Evolutionary conservation across 2,797 vertebrate species (phyloP).

Genomic region (Naso thynnoides): DNA sequence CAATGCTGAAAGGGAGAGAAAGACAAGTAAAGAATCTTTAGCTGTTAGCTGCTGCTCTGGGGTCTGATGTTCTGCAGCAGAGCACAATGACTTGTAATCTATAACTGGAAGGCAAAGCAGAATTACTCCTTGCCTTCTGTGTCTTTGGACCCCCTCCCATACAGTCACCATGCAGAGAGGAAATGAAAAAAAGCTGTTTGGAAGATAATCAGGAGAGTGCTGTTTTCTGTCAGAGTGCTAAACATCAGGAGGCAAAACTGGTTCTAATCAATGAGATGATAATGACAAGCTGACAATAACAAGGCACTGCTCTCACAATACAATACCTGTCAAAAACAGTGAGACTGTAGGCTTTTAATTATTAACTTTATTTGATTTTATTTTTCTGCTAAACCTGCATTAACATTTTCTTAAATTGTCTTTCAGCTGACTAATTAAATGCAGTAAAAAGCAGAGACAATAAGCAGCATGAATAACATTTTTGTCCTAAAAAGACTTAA

Average conservation of each 20-base stretch:
- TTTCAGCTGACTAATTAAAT: not conserved
- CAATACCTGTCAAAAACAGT: not conserved
- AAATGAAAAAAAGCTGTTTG: slow-evolving; percentile 47
- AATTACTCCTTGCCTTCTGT: slow-evolving; percentile 46
- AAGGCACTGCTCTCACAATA: not conserved
- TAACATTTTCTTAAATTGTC: not conserved
- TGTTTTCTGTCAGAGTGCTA: slow-evolving; percentile 43
- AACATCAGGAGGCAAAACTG: slow-evolving; percentile 29
- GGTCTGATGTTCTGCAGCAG: slow-evolving; percentile 55
- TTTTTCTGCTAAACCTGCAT: not conserved
- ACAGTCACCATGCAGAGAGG: slow-evolving; percentile 28
- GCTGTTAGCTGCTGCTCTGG: slow-evolving; percentile 39
- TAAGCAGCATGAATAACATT: not conserved
- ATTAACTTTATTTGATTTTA: not conserved
- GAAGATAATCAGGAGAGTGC: slow-evolving; percentile 42
- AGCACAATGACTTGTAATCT: slow-evolving; percentile 47
- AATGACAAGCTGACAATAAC: slow-evolving; percentile 29
- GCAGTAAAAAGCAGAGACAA: not conserved
- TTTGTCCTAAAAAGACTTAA: too few species aligned
- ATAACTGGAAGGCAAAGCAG: slow-evolving; percentile 47
- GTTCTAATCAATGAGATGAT: slow-evolving; percentile 51
- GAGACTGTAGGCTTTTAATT: not conserved
- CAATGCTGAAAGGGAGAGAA: slow-evolving; percentile 88
- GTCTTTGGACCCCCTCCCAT: slow-evolving; percentile 50
- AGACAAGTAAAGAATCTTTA: slow-evolving; percentile 34